Conservation (phyloP, 2,888 invertebrate genomes). For the Ommatoiulus sabulosus region DNA sequence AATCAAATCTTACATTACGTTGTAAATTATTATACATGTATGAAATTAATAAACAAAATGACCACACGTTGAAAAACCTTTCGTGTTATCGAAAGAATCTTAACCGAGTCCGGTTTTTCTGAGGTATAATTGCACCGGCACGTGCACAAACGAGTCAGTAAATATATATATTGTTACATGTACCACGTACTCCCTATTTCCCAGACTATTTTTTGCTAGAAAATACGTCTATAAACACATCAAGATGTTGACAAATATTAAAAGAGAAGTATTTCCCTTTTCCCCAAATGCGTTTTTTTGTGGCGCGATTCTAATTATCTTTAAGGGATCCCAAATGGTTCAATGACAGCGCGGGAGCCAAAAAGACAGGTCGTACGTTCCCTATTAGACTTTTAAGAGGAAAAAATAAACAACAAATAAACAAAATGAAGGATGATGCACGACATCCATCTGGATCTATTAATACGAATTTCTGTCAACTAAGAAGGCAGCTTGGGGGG, state of each 20-base stretch:
- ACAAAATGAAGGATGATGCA: conserved; percentile 22
- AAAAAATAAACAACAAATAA: conserved; percentile 6
- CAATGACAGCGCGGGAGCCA: background rate
- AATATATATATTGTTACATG: background rate
- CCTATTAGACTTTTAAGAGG: background rate
- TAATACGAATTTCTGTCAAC: conserved; percentile 20
- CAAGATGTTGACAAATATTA: conserved; percentile 34
- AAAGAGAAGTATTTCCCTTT: background rate
- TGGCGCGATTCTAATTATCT: background rate
- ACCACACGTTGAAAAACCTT: background rate
- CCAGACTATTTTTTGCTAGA: background rate
- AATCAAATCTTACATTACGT: background rate
- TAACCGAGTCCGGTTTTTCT: background rate
- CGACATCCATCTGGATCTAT: conserved; percentile 34
- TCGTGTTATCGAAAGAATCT: background rate
- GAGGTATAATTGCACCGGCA: background rate
- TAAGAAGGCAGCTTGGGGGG: background rate
- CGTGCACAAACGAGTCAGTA: background rate
- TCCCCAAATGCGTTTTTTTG: background rate
- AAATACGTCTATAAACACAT: background rate
- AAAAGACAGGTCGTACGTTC: background rate
- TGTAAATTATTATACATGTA: background rate
- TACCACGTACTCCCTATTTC: background rate
- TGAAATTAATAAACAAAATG: background rate
- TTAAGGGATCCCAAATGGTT: conserved; percentile 28